Evolutionary conservation across 2,888 invertebrate species (phyloP), one percentile per base, ranked within the genome.

Genomic region (Chrysolina haemoptera): DNA sequence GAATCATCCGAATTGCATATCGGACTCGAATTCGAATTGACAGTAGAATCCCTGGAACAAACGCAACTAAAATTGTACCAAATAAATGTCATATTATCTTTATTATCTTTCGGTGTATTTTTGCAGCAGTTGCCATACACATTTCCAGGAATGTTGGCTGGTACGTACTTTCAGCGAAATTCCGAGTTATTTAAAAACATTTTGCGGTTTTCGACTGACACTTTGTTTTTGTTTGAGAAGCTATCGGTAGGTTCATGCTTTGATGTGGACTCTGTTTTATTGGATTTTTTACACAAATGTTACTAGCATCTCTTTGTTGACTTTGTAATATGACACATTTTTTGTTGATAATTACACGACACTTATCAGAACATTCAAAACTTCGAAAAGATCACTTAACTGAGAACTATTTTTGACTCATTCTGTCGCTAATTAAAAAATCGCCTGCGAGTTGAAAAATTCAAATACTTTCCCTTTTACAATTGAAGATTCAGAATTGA

Each of bases 121-220:
- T 70, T 16, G 68, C 68, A 59, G 59, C 71, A 22, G 68, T 71
- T 71, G 68, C 68, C 62, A 62, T 62, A 46, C 66, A 48, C 65
- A 50, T 70, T 70, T 63, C 59, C 68, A 48, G 43, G 55, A 71
- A 64, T 68, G 41, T 74, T 74, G 71, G 74, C 53, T 20, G 53
- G 53, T 68, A 68, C 48, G 48, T 46, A 20, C 46, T 20, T 71
- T 62, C 66, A 40, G 68, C n/a, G 16, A 66, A 50, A 53, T 59
- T 62, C 62, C 62, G 62, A 69, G 62, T 18, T 16, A 53, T 62
- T 53, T 53, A 27, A 64, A 64, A 70, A 64, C 70, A 40, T 53
- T 64, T 43, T 41, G 64, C 43, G 41, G 62, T 48, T 53, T 53
- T 16, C 18, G 53, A 53, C 11, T 20, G 53, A 53, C 20, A 53